These are phyloP conservation scores for Psephotus haematonotus DNA, from an alignment of 2,113 vertebrate species.

Conservation along the genomic window DNA sequence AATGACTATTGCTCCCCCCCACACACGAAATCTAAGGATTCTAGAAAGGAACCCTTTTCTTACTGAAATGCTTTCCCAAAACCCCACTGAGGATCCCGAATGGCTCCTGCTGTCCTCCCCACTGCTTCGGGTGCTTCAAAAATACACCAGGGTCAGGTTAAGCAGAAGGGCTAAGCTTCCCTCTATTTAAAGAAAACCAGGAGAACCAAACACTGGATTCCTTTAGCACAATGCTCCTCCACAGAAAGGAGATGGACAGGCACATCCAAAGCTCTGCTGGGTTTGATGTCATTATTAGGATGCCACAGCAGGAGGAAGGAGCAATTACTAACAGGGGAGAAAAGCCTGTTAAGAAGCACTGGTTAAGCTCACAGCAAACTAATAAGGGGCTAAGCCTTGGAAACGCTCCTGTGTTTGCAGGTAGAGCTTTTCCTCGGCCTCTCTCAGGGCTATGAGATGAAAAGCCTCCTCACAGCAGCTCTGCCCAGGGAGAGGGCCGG, in stretches of 20 bases:
- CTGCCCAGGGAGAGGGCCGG: neutral
- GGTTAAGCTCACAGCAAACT: conserved; percentile 56
- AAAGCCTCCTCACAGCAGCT: neutral
- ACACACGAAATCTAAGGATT: neutral
- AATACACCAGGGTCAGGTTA: neutral
- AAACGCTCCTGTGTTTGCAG: conserved; percentile 10
- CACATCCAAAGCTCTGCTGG: neutral
- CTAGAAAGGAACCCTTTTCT: neutral
- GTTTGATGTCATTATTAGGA: conserved; percentile 55
- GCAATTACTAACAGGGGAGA: conserved; percentile 47
- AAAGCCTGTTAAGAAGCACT: conserved; percentile 59
- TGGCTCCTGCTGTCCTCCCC: neutral
- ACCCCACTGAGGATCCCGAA: neutral
- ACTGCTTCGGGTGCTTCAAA: neutral
- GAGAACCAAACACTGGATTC: neutral
- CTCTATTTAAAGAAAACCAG: conserved; percentile 18
- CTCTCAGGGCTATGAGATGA: neutral
- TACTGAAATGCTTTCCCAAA: neutral
- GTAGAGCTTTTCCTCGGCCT: neutral
- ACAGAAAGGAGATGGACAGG: neutral
- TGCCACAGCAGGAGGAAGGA: conserved; percentile 56
- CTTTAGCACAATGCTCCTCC: neutral
- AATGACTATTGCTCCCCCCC: neutral
- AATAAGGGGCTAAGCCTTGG: conserved; percentile 21
- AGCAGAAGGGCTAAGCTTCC: neutral